Base-by-base conservation (phyloP, 2,113 vertebrate species). In the Grantiella picta region DNA sequence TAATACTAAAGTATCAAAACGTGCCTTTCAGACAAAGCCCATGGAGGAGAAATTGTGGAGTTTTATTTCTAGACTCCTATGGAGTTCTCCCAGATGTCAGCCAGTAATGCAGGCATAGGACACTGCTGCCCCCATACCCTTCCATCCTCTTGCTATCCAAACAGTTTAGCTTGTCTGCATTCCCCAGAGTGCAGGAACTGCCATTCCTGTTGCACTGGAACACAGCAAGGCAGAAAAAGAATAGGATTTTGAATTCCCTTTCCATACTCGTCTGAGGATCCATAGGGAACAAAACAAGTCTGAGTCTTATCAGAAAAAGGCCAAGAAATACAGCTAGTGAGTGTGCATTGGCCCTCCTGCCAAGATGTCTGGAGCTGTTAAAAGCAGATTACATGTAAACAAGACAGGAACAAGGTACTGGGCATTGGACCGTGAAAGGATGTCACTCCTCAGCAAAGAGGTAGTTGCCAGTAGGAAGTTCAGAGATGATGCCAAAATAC, bases 381-480 rank as follows among this genome's bases (percentile, higher is more conserved):
- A 61, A 91, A 84, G 60, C 2, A 91, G 90, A 90, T 92, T 92
- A 77, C 60, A 61, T 72, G 66, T 91, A 92, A 95, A 95, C 94
- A 97, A 89, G 94, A 92, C 91, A 95, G 50, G 61, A 85, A 92
- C 88, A 93, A 94, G 86, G 61, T 49, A 42, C 53, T 57, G 70
- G 81, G 89, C 57, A 2, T 89, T 87, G 85, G 91, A 95, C 78
- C 36, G 0, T 92, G 91, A 95, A 94, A 95, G 61, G 78, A 84
- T 95, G 91, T 95, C 93, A 89, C 89, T 95, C 81, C 65, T 86
- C 80, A 92, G 94, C 72, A 84, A 63, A 82, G 73, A 64, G 28
- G 42, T 68, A 65, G 44, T 25, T 94, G 65, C 84, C 80, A 89
- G 57, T 79, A 76, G 75, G 38, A 97, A 71, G 66, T 84, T 90